Evolutionary conservation across 2,797 vertebrate species (phyloP), one percentile per base, ranked within the genome.

Genomic region (Lacerta bilineata): DNA sequence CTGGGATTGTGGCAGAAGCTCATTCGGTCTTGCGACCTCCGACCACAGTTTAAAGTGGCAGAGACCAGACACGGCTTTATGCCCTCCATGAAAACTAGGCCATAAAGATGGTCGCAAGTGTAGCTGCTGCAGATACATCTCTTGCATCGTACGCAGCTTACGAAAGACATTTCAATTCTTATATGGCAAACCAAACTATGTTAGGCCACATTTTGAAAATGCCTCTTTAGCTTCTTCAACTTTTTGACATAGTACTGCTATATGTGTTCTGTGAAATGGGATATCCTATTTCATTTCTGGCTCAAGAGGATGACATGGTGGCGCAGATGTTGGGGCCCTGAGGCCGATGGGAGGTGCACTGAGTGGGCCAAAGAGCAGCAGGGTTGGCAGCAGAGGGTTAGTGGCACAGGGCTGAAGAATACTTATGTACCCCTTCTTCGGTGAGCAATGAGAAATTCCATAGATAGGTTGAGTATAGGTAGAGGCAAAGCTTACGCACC

Each of bases 211-310:
- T 46, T 88, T 91, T 85, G 93, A 87, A 29, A 20, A 80, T 90
- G 25, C 27, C 27, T 61, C 4, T 0, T 39, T 92, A 77, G 46
- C 93, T 90, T 87, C 39, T 66, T 50, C 59, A 80, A 7, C 66
- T 89, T 93, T 85, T 83, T 76, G 2, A 8, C 55, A 46, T 68
- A 46, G 59, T 43, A 64, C 39, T 61, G 78, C 90, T 87, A 71
- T 64, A 75, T 94, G 87, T 41, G 91, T 93, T 88, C 90, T 75
- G 68, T 91, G 79, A 82, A 0, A 10, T 91, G 79, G n/a, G 72
- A 77, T 76, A 85, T n/a, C 33, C 72, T 78, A 59, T 77, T 85
- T 85, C 84, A 77, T 43, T 29, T 27, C 17, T 1, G n/a, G 50
- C 50, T 84, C 7, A 18, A 74, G 71, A 66, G 59, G 27, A 76